phyloP scores from a whole-genome alignment of 2,113 vertebrate genomes.

The Vireo altiloquus region DNA sequence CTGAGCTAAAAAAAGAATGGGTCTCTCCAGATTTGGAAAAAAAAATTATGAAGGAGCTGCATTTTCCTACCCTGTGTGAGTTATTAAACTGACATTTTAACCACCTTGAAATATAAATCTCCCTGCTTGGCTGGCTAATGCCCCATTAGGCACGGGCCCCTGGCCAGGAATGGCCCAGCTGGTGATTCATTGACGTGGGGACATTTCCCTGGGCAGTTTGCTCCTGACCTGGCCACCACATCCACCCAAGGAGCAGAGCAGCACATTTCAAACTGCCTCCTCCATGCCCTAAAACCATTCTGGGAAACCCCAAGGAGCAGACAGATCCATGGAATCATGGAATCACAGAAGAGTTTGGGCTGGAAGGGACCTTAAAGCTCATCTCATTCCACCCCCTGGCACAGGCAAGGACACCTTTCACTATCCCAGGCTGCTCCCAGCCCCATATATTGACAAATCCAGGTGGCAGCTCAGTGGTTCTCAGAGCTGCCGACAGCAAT shows the following conservation, averaged over 20 bases:
- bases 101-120: background rate
- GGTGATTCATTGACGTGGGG: slow-evolving; percentile 17
- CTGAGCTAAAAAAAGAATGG: background rate
- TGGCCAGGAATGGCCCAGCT: background rate
- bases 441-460: fast-evolving
- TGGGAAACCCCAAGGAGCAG: background rate
- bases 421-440: background rate
- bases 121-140: background rate
- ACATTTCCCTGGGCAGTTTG: background rate
- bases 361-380: background rate
- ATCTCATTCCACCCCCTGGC: too few relatives aligned
- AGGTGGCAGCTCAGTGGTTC: background rate
- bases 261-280: fast-evolving
- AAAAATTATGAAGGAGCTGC: background rate
- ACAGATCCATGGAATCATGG: fast-evolving
- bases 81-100: slow-evolving; percentile 23
- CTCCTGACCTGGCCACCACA: background rate
- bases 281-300: fast-evolving
- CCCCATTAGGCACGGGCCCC: background rate
- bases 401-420: background rate
- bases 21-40: background rate
- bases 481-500: background rate
- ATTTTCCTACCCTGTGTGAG: background rate
- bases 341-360: background rate
- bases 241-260: background rate